Base-by-base conservation (phyloP, 1,140 invertebrate species). In the Bacillus rossius region DNA sequence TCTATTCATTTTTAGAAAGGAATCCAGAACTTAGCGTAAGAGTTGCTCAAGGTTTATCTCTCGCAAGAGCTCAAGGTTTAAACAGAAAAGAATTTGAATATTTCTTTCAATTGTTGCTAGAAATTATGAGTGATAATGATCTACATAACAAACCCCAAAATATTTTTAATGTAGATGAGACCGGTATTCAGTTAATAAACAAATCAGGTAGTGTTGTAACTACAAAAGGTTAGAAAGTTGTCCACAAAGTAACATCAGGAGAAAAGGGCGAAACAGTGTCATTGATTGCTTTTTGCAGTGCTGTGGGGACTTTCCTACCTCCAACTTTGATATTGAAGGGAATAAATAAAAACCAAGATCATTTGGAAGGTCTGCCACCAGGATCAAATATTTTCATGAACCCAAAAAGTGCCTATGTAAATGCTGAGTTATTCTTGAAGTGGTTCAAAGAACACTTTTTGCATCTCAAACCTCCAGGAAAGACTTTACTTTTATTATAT, bases 131-230 rank as follows among this genome's bases (percentile, higher is more conserved):
- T 16, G 51, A 70, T 55, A 65, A 71, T 65, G 57, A 68, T 57
- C 41, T 71, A 19, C n/a, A 68, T 22, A 60, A 67, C 52, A 71
- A 71, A 55, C 73, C 71, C 7, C 65, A 67, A 0, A 41, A 62
- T 48, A 69, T 75, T 41, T 77, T 57, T 49, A n/a, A 76, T 61
- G 69, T 72, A 53, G 72, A 77, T 56, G 73, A 76, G 62, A 67
- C 62, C 17, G 73, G 72, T 7, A 43, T 74, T 5, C 72, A 77
- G 61, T 16, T 74, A 7, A 73, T 70, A 45, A 75, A 71, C 63
- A 69, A 67, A 62, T 55, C 68, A 23, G 68, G 65, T 22, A 66
- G 72, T 63, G 69, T 76, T 14, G n/a, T 75, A 45, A 71, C 71
- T 13, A 69, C 26, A 1, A 77, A 73, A 68, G 67, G 68, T 55